Percentiles rank a stretch among this genome's conserved stretches.
These are phyloP conservation scores for Gryon sp. DNA, from an alignment of 1,140 invertebrate species.

Conservation along the genomic window DNA sequence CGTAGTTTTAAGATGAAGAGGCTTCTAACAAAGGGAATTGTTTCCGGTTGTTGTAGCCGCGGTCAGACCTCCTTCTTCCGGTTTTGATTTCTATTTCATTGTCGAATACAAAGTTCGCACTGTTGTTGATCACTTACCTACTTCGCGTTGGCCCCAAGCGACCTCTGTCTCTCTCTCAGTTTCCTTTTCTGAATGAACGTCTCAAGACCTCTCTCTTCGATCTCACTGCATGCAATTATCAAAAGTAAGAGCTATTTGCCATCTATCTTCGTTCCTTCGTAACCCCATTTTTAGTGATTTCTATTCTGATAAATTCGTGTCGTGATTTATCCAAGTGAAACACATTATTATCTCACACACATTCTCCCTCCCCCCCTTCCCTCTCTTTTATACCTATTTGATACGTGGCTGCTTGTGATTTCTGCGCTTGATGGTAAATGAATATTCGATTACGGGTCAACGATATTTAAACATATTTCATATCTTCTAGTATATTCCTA, in stretches of 20 bases:
- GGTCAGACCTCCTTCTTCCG: conserved; percentile 66
- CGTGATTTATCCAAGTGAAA: conserved; percentile 59
- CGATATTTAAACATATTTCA: neutral
- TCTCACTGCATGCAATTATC: conserved; percentile 44
- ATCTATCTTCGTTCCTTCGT: conserved; percentile 38
- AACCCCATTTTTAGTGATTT: conserved; percentile 54
- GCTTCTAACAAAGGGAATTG: conserved; percentile 45
- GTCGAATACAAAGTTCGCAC: conserved; percentile 59
- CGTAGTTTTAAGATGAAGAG: conserved; percentile 29
- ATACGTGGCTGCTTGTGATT: too few relatives aligned
- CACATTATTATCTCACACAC: conserved; percentile 53
- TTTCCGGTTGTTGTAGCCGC: conserved; percentile 65
- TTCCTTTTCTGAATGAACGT: conserved; percentile 59
- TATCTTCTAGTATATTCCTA: too few relatives aligned
- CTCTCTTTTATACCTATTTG: too few relatives aligned
- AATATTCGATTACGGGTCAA: conserved; percentile 6
- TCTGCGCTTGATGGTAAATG: conserved; percentile 1
- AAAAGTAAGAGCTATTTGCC: conserved; percentile 58
- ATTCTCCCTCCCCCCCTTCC: too few relatives aligned
- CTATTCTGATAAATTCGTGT: conserved; percentile 53
- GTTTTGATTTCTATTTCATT: conserved; percentile 72
- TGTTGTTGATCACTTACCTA: conserved; percentile 56
- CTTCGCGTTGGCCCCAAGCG: conserved; percentile 22
- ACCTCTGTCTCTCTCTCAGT: conserved; percentile 41
- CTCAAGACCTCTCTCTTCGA: conserved; percentile 22